phyloP scores from a whole-genome alignment of 2,888 invertebrate species.

The Synergus laeviventris region DNA sequence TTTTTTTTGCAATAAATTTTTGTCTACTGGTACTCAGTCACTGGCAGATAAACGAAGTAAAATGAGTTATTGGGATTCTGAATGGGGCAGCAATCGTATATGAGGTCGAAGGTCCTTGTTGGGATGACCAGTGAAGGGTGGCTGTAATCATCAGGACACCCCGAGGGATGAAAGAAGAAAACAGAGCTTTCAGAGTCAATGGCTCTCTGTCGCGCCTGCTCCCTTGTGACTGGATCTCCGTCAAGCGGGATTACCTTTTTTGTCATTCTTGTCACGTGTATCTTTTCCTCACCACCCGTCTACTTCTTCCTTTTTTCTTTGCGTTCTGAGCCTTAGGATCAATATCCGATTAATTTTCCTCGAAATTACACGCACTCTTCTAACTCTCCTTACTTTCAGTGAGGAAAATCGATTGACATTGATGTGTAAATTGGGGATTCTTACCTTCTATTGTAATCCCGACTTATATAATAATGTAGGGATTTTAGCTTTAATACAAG shows the following conservation, averaged over 20 bases:
- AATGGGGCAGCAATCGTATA: conserved; percentile 11
- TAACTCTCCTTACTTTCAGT: not conserved
- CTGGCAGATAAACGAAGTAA: conserved; percentile 26
- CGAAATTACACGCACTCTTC: conserved; percentile 54
- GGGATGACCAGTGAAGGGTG: conserved; percentile 49
- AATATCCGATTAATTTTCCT: conserved; percentile 67
- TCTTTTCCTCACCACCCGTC: conserved; percentile 52
- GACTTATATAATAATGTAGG: not conserved
- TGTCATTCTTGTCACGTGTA: conserved; percentile 71
- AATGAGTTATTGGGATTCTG: conserved; percentile 37
- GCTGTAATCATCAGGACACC: conserved; percentile 63
- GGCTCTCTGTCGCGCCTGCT: conserved; percentile 59
- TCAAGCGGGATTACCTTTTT: conserved; percentile 67
- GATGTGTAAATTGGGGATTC: not conserved
- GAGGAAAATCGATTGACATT: too few relatives aligned
- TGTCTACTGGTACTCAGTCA: not conserved
- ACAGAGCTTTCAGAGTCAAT: conserved; percentile 64
- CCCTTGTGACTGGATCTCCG: conserved; percentile 60
- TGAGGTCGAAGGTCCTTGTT: conserved; percentile 42
- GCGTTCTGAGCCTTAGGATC: conserved; percentile 55
- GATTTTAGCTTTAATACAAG: not conserved
- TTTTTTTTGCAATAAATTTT: conserved; percentile 8
- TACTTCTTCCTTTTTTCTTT: conserved; percentile 38
- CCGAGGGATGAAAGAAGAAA: conserved; percentile 56
- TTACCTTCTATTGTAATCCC: not conserved